These are phyloP conservation scores for Muntiacus muntjak DNA, from an alignment of 2,113 vertebrate genomes.

Conservation along the genomic window DNA sequence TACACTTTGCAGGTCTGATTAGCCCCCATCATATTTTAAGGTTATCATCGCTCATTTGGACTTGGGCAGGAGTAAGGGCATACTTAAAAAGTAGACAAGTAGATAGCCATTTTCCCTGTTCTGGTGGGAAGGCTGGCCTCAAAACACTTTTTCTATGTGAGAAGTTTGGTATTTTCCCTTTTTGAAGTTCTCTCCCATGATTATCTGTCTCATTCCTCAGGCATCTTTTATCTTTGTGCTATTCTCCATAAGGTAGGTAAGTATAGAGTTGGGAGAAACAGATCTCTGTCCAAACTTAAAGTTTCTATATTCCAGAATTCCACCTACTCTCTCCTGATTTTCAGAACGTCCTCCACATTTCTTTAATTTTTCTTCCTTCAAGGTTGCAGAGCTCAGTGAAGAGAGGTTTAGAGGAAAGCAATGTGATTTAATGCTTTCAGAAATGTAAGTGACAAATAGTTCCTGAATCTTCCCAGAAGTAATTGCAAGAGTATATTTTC, in stretches of 20 bases:
- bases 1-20: neutral
- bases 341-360: neutral
- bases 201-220: neutral
- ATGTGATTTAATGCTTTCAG: neutral
- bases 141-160: neutral
- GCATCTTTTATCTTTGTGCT: neutral
- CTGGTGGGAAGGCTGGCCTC: neutral
- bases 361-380: neutral
- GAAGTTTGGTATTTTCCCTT: neutral
- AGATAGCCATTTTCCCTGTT: neutral
- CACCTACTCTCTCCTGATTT: neutral
- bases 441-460: neutral
- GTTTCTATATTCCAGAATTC: neutral
- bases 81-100: neutral
- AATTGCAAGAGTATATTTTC: neutral
- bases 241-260: neutral
- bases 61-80: neutral
- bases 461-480: neutral
- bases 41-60: neutral
- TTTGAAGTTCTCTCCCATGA: neutral
- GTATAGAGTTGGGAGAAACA: neutral
- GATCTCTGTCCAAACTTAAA: neutral
- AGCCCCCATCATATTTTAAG: neutral
- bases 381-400: neutral
- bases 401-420: neutral